phyloP scores from a whole-genome alignment of 2,113 vertebrate species.

The Mesembrinibis cayennensis region DNA sequence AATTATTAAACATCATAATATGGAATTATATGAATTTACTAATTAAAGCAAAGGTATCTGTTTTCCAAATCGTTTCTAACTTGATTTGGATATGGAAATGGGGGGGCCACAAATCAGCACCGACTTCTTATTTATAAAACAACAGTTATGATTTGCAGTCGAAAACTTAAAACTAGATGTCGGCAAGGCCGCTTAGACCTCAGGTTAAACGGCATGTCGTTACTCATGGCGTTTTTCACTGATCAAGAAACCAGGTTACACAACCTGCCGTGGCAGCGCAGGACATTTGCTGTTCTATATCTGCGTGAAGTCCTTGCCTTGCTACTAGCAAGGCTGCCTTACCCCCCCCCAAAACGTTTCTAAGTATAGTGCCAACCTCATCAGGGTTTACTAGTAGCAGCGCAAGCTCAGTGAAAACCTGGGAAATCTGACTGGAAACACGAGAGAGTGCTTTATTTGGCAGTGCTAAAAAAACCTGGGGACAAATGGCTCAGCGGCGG shows the following conservation, averaged over 20 bases:
- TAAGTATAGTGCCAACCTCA: conserved; percentile 85
- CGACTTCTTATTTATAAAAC: neutral
- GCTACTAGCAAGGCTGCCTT: conserved; percentile 21
- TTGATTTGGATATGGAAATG: neutral
- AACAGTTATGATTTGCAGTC: neutral
- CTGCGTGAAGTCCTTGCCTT: conserved; percentile 45
- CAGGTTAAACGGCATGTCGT: neutral
- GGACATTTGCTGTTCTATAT: conserved; percentile 46
- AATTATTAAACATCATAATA: neutral
- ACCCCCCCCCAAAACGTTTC: conserved; percentile 64
- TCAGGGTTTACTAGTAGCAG: conserved; percentile 81
- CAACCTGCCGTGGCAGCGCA: conserved; percentile 45
- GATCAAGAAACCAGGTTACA: conserved; percentile 51
- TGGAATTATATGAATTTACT: neutral
- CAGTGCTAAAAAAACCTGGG: conserved; percentile 82
- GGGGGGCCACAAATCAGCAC: neutral
- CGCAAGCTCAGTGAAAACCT: conserved; percentile 78
- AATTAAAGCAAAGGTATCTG: neutral
- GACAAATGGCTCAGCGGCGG: conserved; percentile 82
- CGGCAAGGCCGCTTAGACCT: neutral
- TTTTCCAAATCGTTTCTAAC: neutral
- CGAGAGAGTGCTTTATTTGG: conserved; percentile 93
- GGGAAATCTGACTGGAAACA: conserved; percentile 80
- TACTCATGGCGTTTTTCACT: neutral
- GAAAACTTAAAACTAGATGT: neutral